A percentile compares a stretch with the other conserved stretches of the same genome.
Conservation (phyloP, 2,888 invertebrate species). For the Harpagoxenus sublaevis region DNA sequence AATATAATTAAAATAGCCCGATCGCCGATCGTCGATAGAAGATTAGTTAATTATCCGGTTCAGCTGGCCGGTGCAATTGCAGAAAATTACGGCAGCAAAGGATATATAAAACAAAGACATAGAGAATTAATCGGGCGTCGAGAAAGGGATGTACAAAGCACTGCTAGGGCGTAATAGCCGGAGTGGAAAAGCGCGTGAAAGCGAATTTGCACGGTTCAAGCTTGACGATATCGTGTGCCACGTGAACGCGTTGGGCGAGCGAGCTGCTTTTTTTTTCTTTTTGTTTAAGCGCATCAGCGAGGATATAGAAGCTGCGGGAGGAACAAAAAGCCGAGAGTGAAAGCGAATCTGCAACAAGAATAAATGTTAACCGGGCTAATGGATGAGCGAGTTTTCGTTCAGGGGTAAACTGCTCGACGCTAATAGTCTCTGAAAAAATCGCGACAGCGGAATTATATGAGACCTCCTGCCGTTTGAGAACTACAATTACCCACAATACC, state of each 20-base stretch:
- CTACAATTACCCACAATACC: constrained; percentile 37
- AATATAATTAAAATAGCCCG: constrained; percentile 22
- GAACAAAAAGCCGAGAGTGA: constrained; percentile 7
- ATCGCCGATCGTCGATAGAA: background rate
- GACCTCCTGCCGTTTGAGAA: constrained; percentile 1
- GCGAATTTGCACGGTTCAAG: constrained; percentile 32
- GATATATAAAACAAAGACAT: background rate
- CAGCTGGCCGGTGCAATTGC: background rate
- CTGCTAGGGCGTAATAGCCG: constrained; percentile 10
- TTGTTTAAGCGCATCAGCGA: background rate
- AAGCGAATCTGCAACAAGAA: constrained; percentile 17
- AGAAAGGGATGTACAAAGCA: constrained; percentile 9
- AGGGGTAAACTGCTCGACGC: background rate
- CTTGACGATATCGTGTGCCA: background rate
- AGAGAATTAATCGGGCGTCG: constrained; percentile 22
- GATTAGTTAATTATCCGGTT: constrained; percentile 24
- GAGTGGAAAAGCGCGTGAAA: constrained; percentile 37
- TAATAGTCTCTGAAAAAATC: constrained; percentile 1
- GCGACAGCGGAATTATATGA: constrained; percentile 2
- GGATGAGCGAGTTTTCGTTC: constrained; percentile 16
- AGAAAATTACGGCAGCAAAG: constrained; percentile 18
- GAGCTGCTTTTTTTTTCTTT: constrained; percentile 1
- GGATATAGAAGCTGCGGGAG: background rate
- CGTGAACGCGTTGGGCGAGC: background rate
- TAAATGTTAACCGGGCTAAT: constrained; percentile 7